Conservation (phyloP, 2,797 vertebrate genomes). For the Scyliorhinus canicula region DNA sequence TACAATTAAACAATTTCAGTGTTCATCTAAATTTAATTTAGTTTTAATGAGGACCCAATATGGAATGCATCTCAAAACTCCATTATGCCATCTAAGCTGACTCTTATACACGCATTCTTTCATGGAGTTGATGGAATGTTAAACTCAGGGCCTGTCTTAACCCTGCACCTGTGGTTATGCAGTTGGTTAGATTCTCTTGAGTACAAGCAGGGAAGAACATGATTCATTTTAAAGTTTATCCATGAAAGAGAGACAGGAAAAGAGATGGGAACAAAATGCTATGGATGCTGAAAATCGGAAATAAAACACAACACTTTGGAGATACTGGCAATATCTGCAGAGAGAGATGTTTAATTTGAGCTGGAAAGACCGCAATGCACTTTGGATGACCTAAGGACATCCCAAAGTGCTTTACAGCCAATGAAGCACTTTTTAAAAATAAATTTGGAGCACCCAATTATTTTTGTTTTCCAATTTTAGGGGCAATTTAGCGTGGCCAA, state of each 20-base stretch:
- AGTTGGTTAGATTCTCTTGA: neutral
- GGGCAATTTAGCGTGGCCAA: too few species aligned
- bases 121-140: neutral
- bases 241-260: too few species aligned
- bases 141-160: neutral
- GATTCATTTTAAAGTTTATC: neutral
- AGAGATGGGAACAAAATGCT: neutral
- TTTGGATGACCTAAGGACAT: too few species aligned
- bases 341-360: neutral
- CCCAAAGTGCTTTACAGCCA: too few species aligned
- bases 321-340: neutral
- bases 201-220: neutral
- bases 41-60: constrained; percentile 17
- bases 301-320: neutral
- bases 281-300: neutral
- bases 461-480: too few species aligned
- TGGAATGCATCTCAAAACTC: neutral
- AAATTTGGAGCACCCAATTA: too few species aligned
- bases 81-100: neutral
- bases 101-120: neutral
- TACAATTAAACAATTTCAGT: constrained; percentile 26
- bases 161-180: neutral
- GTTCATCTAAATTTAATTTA: constrained; percentile 29
- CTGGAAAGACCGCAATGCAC: too few species aligned
- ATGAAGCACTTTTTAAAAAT: too few species aligned